phyloP scores from a whole-genome alignment of 2,888 invertebrate genomes.

The Bimastos eiseni region DNA sequence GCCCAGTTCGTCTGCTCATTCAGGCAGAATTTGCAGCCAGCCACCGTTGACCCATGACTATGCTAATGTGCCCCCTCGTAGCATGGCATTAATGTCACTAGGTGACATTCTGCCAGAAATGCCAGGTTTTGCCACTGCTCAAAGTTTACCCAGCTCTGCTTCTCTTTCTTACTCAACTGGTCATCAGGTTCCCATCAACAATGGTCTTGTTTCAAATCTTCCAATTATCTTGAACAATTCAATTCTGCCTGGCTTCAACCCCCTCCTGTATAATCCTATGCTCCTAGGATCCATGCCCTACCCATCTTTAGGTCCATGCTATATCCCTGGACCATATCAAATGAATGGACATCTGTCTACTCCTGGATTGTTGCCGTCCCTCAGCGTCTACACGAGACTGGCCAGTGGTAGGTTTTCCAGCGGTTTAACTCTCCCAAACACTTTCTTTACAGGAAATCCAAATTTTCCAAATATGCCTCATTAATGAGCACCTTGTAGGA shows the following conservation, averaged over 20 bases:
- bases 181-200: background rate
- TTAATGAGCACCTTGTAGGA: background rate
- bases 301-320: background rate
- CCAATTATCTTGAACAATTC: background rate
- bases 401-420: background rate
- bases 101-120: background rate
- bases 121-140: background rate
- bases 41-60: background rate
- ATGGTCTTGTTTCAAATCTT: constrained; percentile 13
- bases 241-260: background rate
- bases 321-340: background rate
- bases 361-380: background rate
- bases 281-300: background rate
- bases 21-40: background rate
- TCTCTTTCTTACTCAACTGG: background rate
- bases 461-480: background rate
- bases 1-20: background rate
- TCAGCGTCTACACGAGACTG: background rate
- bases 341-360: background rate
- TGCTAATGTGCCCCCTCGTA: background rate
- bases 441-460: background rate
- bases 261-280: background rate
- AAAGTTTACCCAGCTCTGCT: background rate
- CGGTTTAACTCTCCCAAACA: background rate
- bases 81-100: background rate